These are phyloP conservation scores for Gallinago nigripennis DNA, from an alignment of 2,797 vertebrate species.

Conservation along the genomic window DNA sequence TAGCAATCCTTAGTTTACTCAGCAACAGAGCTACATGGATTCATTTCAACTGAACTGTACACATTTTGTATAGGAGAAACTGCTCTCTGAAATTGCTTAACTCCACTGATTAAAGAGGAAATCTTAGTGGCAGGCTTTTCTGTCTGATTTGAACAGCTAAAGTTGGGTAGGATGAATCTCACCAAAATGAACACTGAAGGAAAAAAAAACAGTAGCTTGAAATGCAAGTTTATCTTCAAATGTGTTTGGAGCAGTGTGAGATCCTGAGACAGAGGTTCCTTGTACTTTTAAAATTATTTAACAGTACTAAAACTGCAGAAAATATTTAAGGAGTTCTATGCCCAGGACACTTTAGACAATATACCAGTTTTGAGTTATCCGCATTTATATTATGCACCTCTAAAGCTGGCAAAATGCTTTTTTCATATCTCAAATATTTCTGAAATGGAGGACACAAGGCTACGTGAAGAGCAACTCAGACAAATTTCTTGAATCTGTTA, in stretches of 20 bases:
- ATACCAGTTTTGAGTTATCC: background rate
- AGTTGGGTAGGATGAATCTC: background rate
- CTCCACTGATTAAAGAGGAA: background rate
- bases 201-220: background rate
- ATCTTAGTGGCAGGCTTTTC: background rate
- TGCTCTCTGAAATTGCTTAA: background rate
- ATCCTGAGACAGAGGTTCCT: background rate
- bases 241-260: background rate
- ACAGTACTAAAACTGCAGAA: background rate
- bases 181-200: background rate
- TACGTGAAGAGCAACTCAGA: background rate
- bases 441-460: background rate
- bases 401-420: background rate
- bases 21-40: background rate
- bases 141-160: background rate
- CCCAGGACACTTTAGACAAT: background rate
- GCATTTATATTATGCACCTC: background rate
- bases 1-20: background rate
- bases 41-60: background rate
- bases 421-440: background rate
- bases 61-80: background rate
- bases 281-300: background rate
- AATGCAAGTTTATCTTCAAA: background rate
- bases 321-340: background rate
- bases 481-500: background rate